Evolutionary conservation across 2,113 vertebrate genomes (phyloP), one percentile per base, ranked within the genome.

Genomic region (Pseudorhombus dupliciocellatus): DNA sequence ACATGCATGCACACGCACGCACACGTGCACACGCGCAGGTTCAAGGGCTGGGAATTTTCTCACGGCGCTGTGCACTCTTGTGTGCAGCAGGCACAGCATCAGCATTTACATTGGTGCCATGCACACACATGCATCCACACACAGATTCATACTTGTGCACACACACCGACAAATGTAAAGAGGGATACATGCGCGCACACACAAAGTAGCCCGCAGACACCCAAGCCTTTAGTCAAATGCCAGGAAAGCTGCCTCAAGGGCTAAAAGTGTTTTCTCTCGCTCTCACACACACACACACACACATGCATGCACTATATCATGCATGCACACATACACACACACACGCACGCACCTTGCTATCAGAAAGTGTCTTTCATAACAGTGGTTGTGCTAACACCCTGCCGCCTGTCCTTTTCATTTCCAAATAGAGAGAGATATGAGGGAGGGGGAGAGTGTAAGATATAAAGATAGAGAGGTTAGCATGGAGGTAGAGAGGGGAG

Each of bases 171-270:
- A 61, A 34, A 55, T 46, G 55, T 48, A 58, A 44, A 42, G 62
- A 64, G 22, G 22, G 11, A 63, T 42, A 63, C 66, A 54, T 70
- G 11, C 57, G 21, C 7, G 51, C 73, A n/a, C 31, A 34, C 26
- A 60, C 57, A 42, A 65, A 70, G 77, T 78, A 73, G 79, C 73
- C 73, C 25, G 44, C 71, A 83, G 80, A 77, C 72, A 80, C 70
- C 60, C 22, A 61, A 68, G 80, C 65, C 85, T 89, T 87, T 86
- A 85, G 81, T 88, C 72, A 83, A 87, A 90, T 87, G 84, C 75
- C 83, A 87, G 44, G 52, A 54, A 81, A 58, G 40, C 80, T 76
- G 78, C 70, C 77, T 79, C 68, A 58, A 64, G 53, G 70, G 84
- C 62, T 80, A 26, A 71, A 50, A n/a, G 46, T 50, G 46, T 50